Evolutionary conservation across 2,888 invertebrate species (phyloP).

Genomic region (Ametastegia equiseti): DNA sequence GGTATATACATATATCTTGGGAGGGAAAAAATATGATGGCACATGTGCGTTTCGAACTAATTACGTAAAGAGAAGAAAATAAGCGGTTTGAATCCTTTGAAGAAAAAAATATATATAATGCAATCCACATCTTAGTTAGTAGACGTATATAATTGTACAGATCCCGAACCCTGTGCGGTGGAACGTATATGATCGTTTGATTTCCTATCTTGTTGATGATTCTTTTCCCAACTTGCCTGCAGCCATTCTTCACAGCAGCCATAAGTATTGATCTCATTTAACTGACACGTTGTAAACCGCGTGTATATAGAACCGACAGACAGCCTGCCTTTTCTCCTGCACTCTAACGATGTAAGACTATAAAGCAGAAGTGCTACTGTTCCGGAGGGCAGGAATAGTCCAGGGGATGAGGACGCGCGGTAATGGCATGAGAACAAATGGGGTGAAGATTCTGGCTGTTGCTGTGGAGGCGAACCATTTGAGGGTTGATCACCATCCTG

Average conservation of each 20-base stretch:
- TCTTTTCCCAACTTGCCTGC: background rate
- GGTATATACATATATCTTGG: too few relatives aligned
- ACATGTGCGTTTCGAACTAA: background rate
- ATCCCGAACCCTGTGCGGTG: too few relatives aligned
- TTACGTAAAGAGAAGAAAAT: background rate
- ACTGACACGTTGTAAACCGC: background rate
- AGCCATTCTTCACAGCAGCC: background rate
- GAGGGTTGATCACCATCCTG: background rate
- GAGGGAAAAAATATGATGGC: background rate
- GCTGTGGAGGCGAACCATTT: background rate
- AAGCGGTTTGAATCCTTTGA: background rate
- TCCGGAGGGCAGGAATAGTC: background rate
- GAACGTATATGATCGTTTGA: too few relatives aligned
- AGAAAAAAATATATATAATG: too few relatives aligned
- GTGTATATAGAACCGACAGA: background rate
- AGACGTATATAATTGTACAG: too few relatives aligned
- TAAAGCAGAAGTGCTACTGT: background rate
- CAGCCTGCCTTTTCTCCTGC: background rate
- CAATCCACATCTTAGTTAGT: background rate
- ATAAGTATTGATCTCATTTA: constrained; percentile 6
- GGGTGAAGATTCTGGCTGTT: background rate
- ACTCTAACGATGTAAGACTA: background rate
- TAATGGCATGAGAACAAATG: background rate
- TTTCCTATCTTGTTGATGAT: too few relatives aligned
- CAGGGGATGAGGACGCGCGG: background rate